Base-by-base conservation (phyloP, 2,888 invertebrate species). In the Panorpa germanica region DNA sequence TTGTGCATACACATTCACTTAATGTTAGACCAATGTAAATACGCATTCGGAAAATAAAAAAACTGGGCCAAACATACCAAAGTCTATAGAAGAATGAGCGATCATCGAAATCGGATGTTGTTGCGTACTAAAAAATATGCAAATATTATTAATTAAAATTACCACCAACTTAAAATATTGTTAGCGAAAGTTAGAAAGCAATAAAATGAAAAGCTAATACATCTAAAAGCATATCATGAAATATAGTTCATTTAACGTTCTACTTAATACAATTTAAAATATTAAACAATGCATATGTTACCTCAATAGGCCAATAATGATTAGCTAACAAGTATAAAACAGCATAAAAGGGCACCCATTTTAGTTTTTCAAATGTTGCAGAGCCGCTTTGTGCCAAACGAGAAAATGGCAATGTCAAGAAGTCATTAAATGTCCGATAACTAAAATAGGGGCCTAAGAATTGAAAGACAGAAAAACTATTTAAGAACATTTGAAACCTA, bases 1-100 rank as follows among this genome's bases (percentile, higher is more conserved):
- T 73, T 10, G 83, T 82, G 46, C 91, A 91, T n/a, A 85, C 82
- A 49, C 82, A 80, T 53, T 95, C 93, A 1, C 91, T 81, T 31
- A 95, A 50, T 0, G 78, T 70, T 63, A 95, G 73, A 0, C 91
- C 95, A 9, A 75, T 67, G 49, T 88, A 95, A 39, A 96, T 77
- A 29, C 95, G 68, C 57, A 81, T 75, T 5, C 91, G 72, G 53
- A 95, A 93, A 32, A 73, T 73, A 27, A 81, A 69, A 50, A 93
- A 96, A 34, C 80, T 61, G 1, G 82, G 78, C 59, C 81, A 80
- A 38, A 85, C 76, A 50, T 83, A 93, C 55, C 81, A 63, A 38
- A 88, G 60, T 29, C 82, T 69, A 49, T 82, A 88, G 36, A 78
- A 45, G 40, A 82, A 71, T 11, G 72, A 67, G 13, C 75, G 60